Percentiles rank a stretch among this genome's conserved stretches.
phyloP scores from a whole-genome alignment of 2,797 vertebrate genomes.

The Eutrigla gurnardus region DNA sequence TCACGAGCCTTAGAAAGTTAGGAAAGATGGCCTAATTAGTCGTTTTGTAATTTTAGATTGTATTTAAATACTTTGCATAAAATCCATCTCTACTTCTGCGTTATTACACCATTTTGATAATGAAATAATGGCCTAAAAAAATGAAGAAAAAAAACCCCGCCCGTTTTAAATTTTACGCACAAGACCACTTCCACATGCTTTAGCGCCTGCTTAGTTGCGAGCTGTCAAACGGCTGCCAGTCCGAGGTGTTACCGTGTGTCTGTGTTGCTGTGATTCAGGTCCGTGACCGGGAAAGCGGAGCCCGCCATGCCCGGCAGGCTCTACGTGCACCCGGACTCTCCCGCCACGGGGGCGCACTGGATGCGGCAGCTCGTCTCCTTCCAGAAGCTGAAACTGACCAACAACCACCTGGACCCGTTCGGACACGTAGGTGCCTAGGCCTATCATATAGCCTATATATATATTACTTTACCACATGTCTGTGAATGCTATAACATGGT shows the following conservation, averaged over 20 bases:
- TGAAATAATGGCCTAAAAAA: background rate
- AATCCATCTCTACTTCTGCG: background rate
- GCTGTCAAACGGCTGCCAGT: slow-evolving; percentile 2
- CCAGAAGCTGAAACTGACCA: slow-evolving; percentile 98
- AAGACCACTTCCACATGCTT: background rate
- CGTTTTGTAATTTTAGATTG: background rate
- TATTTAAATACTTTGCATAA: background rate
- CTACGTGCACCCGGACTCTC: slow-evolving; percentile 97
- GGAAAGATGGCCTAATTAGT: background rate
- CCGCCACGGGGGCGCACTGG: slow-evolving; percentile 96
- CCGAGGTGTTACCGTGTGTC: slow-evolving; percentile 23
- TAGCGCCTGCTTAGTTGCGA: background rate
- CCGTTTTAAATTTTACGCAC: background rate
- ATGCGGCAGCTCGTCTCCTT: slow-evolving; percentile 98
- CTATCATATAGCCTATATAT: slow-evolving; percentile 23
- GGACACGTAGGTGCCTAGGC: slow-evolving; percentile 92
- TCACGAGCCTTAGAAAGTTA: background rate
- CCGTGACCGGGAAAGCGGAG: slow-evolving; percentile 98
- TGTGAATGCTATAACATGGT: background rate
- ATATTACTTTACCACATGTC: background rate
- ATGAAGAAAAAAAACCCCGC: no score
- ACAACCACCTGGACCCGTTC: slow-evolving; percentile 99
- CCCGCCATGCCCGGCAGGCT: slow-evolving; percentile 97
- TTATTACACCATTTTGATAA: background rate
- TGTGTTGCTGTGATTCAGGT: slow-evolving; percentile 84